Conservation (phyloP, 2,888 invertebrate species). For the Acleris sparsana region DNA sequence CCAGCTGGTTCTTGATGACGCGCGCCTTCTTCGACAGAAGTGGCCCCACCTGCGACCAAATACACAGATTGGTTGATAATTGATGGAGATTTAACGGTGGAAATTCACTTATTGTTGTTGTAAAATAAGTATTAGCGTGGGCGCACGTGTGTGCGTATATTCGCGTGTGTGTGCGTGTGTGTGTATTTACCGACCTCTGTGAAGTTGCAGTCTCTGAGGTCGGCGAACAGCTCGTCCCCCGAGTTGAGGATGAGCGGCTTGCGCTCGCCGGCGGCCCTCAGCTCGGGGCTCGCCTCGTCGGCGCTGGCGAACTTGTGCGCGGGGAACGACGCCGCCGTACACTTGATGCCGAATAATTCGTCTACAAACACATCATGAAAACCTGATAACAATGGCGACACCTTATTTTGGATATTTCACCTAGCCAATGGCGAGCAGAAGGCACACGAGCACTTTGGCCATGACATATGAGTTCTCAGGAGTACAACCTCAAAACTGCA, state of each 20-base stretch:
- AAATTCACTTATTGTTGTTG: no score
- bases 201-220: constrained; percentile 96
- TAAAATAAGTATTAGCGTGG: no score
- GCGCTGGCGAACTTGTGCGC: constrained; percentile 90
- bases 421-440: no score
- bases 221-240: constrained; percentile 93
- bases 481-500: no score
- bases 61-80: no score
- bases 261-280: constrained; percentile 85
- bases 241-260: constrained; percentile 93
- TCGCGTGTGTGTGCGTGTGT: not conserved
- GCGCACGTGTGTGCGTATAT: no score
- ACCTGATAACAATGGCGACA: no score
- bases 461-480: no score
- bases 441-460: no score
- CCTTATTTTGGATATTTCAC: no score
- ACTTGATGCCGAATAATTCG: constrained; percentile 94
- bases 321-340: constrained; percentile 91
- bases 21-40: constrained; percentile 94
- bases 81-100: no score
- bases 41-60: constrained; percentile 86
- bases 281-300: constrained; percentile 84
- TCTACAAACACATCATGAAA: constrained; percentile 76
- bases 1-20: constrained; percentile 91
- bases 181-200: constrained; percentile 84